Base-by-base conservation (phyloP, 1,140 invertebrate species). In the Elymnias hypermnestra region DNA sequence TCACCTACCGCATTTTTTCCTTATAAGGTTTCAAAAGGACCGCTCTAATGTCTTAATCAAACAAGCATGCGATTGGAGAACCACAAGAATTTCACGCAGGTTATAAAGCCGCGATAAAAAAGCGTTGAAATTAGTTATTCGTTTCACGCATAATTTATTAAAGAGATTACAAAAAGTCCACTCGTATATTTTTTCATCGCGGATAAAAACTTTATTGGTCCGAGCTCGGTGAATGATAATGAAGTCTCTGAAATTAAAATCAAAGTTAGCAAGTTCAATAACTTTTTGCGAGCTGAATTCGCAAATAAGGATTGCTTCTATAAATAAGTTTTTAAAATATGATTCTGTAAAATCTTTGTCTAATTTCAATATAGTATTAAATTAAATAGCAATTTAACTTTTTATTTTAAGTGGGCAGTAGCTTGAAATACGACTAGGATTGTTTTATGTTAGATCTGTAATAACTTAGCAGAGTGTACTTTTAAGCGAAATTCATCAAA, bases 131-230 rank as follows among this genome's bases (percentile, higher is more conserved):
- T 36, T 36, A 36, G 33, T 36, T n/a, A 36, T 36, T 19, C 18
- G 17, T 10, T 36, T 36, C 33, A 36, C 33, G 33, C 33, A 19
- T 36, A 36, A 36, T 36, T 36, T 36, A 36, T 21, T 36, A 9
- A 36, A 10, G 33, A 19, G 33, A 36, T 36, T 36, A 19, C 19
- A 36, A 35, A 35, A 36, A 36, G 13, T 15, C 29, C 29, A 10
- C 29, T 33, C 29, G 12, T 15, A 15, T 33, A 15, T 33, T 33
- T 15, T 33, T 2, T 5, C 3, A 12, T 14, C 0, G 29, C 13
- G 3, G 5, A 15, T 15, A 33, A 33, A 33, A 33, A 15, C 29
- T 33, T 33, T 33, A 33, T 33, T 15, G 29, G 29, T 33, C 15
- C 13, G 29, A 33, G 13, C 29, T 33, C 13, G 9, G 10, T 13